These are phyloP conservation scores for Palythoa heliodiscus DNA, from an alignment of 92 coral and sea anemone genomes.

Conservation along the genomic window DNA sequence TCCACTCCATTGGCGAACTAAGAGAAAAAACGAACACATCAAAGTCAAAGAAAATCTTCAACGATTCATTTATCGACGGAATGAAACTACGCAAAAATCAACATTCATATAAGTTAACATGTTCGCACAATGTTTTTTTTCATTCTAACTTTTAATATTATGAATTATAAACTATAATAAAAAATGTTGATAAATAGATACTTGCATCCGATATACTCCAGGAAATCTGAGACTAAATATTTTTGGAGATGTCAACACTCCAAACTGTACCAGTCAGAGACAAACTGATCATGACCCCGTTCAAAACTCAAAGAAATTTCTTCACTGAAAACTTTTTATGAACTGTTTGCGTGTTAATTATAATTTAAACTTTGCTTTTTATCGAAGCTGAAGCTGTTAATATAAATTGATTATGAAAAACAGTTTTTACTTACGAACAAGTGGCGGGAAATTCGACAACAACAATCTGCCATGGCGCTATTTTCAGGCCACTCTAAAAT, in stretches of 20 bases:
- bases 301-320: slow-evolving; percentile 17
- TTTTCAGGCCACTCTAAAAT: slow-evolving; percentile 34
- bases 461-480: slow-evolving; percentile 6
- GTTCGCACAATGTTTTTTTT: background rate
- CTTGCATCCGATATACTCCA: too few species aligned
- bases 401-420: too few species aligned
- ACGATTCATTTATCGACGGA: background rate
- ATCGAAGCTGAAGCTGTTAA: slow-evolving; percentile 46
- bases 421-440: slow-evolving; percentile 9
- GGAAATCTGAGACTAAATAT: too few species aligned
- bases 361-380: slow-evolving; percentile 46
- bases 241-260: slow-evolving; percentile 17
- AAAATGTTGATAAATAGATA: too few species aligned
- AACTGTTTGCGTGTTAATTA: background rate
- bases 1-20: slow-evolving; percentile 26
- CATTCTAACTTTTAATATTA: background rate
- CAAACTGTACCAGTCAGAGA: slow-evolving; percentile 28
- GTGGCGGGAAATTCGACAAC: slow-evolving; percentile 45
- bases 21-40: slow-evolving; percentile 7
- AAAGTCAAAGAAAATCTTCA: background rate
- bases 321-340: background rate
- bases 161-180: too few species aligned
- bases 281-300: slow-evolving; percentile 23
- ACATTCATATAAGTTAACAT: background rate
- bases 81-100: slow-evolving; percentile 1